Evolutionary conservation across 2,888 invertebrate species (phyloP).

Genomic region (Diachrysia chrysitis): DNA sequence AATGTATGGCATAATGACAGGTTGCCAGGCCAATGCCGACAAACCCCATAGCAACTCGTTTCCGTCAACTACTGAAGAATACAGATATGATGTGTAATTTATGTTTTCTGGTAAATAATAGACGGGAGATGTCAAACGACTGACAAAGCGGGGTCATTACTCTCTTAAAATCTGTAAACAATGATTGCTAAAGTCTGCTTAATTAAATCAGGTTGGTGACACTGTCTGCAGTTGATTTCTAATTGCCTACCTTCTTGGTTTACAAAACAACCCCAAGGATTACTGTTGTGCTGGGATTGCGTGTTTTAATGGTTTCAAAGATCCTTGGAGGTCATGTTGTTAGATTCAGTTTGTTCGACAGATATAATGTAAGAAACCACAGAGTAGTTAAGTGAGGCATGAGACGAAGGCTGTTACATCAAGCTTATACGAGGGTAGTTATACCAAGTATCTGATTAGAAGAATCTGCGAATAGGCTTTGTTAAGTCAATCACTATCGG

Average conservation of each 20-base stretch:
- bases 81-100: slow-evolving; percentile 1
- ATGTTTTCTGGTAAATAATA: not conserved
- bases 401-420: too few species aligned
- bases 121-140: not conserved
- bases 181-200: too few species aligned
- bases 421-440: too few species aligned
- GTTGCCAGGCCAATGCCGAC: slow-evolving; percentile 19
- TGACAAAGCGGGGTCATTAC: not conserved
- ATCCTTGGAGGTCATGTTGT: too few species aligned
- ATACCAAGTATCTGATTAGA: too few species aligned
- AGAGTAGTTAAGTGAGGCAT: too few species aligned
- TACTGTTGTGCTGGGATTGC: too few species aligned
- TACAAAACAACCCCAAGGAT: too few species aligned
- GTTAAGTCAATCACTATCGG: not conserved
- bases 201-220: not conserved
- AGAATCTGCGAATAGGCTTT: not conserved
- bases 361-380: too few species aligned
- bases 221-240: not conserved
- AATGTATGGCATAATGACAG: slow-evolving; percentile 32
- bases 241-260: too few species aligned
- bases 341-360: too few species aligned
- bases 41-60: slow-evolving; percentile 27
- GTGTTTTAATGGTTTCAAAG: too few species aligned
- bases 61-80: slow-evolving; percentile 13
- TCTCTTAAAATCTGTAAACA: not conserved